Base-by-base conservation (phyloP, 2,113 vertebrate genomes). In the Chrysochloris asiatica region DNA sequence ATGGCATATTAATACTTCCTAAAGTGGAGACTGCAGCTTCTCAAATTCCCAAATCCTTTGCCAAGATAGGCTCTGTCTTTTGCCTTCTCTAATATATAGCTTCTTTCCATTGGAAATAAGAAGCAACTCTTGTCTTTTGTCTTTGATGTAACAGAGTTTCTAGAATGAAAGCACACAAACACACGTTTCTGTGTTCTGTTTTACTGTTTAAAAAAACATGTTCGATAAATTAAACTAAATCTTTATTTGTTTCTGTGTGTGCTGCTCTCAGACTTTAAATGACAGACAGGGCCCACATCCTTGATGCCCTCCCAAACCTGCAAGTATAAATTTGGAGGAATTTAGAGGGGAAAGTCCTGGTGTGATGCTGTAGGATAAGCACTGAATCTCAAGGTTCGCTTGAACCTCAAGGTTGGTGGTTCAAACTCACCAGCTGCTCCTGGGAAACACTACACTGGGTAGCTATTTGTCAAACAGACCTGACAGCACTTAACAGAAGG, bases 1-100 rank as follows among this genome's bases (percentile, higher is more conserved):
- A 2, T 6, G 30, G 3, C 0, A 0, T 48, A 21, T 10, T 24
- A 8, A 24, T 30, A 12, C 11, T 75, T 3, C 12, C n/a, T 33
- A 63, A 26, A 0, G 4, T 7, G 52, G 50, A 78, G 86, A 73
- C 1, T 14, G 22, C 76, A 65, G 16, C 33, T 41, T 36, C 26
- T 36, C 41, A n/a, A 6, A 36, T 26, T n/a, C 14, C 48, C 26
- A 52, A 2, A 0, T 47, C 45, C n/a, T 47, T 52, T 72, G 36
- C 48, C 50, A 48, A 21, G 10, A 38, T 2, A 36, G 2, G 65
- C 12, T 54, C 19, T 17, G 30, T 47, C 3, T 26, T 17, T 67
- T 67, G 63, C 3, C 2, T 73, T 5, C 9, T 83, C 43, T 19
- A 2, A 30, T 17, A 17, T 3, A 0, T 2, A n/a, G 26, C 5